These are phyloP conservation scores for Sporophila hypoxantha DNA, from an alignment of 2,113 vertebrate species.

Conservation along the genomic window DNA sequence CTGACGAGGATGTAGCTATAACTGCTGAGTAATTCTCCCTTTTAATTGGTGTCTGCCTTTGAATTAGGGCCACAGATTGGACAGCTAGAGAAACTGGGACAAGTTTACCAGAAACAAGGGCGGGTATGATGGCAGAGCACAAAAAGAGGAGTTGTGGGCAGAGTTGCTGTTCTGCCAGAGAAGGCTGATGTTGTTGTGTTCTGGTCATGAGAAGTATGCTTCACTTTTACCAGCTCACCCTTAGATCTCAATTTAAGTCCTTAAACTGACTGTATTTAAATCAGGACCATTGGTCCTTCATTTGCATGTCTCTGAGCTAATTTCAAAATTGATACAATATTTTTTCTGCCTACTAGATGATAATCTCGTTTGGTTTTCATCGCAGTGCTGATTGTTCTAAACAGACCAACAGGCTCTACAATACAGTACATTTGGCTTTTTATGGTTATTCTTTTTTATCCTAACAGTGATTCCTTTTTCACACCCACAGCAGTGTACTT, in stretches of 20 bases:
- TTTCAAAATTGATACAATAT: neutral
- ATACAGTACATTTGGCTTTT: neutral
- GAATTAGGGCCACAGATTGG: neutral
- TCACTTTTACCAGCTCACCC: neutral
- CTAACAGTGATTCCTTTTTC: neutral
- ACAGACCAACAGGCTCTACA: neutral
- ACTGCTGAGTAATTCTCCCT: neutral
- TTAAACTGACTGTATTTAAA: neutral
- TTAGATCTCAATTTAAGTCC: neutral
- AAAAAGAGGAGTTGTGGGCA: neutral
- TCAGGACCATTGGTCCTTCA: neutral
- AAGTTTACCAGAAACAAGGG: neutral
- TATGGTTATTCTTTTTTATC: neutral
- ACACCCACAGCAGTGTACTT: neutral
- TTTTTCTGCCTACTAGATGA: neutral
- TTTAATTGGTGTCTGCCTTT: neutral
- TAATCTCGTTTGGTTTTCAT: neutral
- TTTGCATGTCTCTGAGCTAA: neutral
- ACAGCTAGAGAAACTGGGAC: neutral
- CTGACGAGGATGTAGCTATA: neutral
- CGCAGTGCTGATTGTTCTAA: neutral
- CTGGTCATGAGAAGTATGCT: accelerated
- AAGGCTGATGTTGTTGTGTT: neutral
- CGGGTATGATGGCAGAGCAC: neutral
- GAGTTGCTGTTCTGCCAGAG: neutral